phyloP scores from a whole-genome alignment of 2,888 invertebrate species.

The Dendrolimus houi region DNA sequence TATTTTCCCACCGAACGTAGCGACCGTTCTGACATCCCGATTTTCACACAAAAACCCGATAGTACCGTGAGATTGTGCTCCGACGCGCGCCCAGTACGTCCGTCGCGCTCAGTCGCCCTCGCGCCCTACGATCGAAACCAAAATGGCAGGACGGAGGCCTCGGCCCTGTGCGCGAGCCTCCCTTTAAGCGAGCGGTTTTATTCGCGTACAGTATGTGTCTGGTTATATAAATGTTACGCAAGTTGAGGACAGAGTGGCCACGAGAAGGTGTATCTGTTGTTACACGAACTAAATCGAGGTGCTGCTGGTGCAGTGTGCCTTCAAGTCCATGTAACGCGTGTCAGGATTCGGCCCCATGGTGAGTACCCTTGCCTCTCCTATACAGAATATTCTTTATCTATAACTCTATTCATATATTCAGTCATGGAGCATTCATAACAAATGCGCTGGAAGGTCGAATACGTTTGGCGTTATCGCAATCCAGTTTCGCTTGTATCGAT shows the following conservation, averaged over 20 bases:
- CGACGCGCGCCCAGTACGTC: conserved; percentile 5
- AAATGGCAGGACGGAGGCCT: conserved; percentile 57
- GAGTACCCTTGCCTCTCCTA: conserved; percentile 30
- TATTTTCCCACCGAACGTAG: conserved; percentile 61
- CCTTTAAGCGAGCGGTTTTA: conserved; percentile 39
- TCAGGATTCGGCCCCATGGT: conserved; percentile 37
- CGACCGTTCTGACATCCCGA: conserved; percentile 35
- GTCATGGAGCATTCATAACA: conserved; percentile 8
- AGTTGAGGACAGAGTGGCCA: conserved; percentile 52
- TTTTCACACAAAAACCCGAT: conserved; percentile 33
- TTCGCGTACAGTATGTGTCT: conserved; percentile 49
- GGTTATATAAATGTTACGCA: conserved; percentile 72
- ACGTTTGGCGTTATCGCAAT: conserved; percentile 18
- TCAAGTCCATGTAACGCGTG: conserved; percentile 55
- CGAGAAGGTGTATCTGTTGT: conserved; percentile 45
- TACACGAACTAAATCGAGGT: conserved; percentile 33
- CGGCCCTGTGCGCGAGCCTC: conserved; percentile 39
- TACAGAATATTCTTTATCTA: background rate
- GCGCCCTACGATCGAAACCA: conserved; percentile 36
- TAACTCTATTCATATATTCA: background rate
- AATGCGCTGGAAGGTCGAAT: conserved; percentile 13
- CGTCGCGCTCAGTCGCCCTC: conserved; percentile 17
- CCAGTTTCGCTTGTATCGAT: conserved; percentile 48
- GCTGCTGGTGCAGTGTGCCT: conserved; percentile 38
- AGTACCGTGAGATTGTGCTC: conserved; percentile 12